Conservation (phyloP, 2,113 vertebrate genomes). For the Zingel zingel region DNA sequence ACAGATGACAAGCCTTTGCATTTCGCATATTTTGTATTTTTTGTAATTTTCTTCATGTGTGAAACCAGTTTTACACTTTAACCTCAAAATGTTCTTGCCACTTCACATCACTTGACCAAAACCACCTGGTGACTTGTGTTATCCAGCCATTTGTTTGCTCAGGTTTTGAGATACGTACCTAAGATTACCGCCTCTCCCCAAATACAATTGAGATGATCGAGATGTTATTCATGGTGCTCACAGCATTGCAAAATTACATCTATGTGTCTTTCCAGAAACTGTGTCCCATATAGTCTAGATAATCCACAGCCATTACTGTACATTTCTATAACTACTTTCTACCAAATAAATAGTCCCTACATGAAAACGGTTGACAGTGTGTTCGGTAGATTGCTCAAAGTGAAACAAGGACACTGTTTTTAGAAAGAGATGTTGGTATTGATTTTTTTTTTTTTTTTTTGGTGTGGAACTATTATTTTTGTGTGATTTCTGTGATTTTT, state of each 20-base stretch:
- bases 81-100: background rate
- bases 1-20: background rate
- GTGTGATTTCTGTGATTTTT: background rate
- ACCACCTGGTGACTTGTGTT: background rate
- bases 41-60: background rate
- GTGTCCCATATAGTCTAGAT: background rate
- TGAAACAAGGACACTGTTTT: background rate
- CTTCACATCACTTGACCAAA: background rate
- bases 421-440: background rate
- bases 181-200: background rate
- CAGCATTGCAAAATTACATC: background rate
- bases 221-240: background rate
- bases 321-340: background rate
- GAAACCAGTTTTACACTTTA: background rate
- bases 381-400: background rate
- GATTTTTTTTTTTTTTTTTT: too few species aligned
- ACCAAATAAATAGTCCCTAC: background rate
- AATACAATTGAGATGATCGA: background rate
- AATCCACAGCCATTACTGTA: background rate
- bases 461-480: background rate
- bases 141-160: background rate
- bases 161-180: background rate
- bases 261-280: background rate
- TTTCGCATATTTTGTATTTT: constrained; percentile 1
- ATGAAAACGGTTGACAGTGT: background rate